Conservation (phyloP, 1,140 invertebrate genomes). For the roundworm (Caenorhabditis elegans) region WBcel235 BX284605.5:5794501-5795000, state of each 20-base stretch:
- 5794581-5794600: slow-evolving; percentile 28
- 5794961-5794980: slow-evolving; percentile 39
- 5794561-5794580: slow-evolving; percentile 37
- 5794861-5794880: background rate
- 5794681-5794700: slow-evolving; percentile 36
- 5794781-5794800: no score
- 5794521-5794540: background rate
- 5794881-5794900: background rate
- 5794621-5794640: slow-evolving; percentile 11
- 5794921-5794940: background rate
- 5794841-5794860: background rate
- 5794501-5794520: slow-evolving; percentile 24
- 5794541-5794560: slow-evolving; percentile 18
- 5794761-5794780: no score
- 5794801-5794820: background rate
- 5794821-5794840: background rate
- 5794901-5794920: background rate
- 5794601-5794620: background rate
- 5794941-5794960: slow-evolving; percentile 37
- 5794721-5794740: background rate
- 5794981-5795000: slow-evolving; percentile 56
- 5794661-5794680: background rate
- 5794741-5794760: background rate
- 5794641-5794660: slow-evolving; percentile 35
- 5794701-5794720: slow-evolving; percentile 34